Evolutionary conservation across 2,113 vertebrate genomes (phyloP).

Genomic region (Sturnus vulgaris): DNA sequence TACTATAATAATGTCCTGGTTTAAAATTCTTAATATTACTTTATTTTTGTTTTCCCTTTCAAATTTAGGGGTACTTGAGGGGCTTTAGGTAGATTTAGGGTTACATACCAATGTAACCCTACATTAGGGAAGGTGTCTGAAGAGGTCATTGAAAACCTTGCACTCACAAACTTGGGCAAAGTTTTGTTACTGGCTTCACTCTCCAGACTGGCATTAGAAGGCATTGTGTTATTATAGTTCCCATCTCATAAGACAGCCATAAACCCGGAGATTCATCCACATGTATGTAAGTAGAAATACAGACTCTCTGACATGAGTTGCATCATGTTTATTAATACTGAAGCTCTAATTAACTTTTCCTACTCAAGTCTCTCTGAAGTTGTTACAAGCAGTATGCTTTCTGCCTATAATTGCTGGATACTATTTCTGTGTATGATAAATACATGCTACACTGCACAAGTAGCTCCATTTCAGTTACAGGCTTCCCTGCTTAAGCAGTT

Average conservation of each 20-base stretch:
- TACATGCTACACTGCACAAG: not conserved
- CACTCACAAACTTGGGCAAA: not conserved
- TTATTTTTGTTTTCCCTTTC: not conserved
- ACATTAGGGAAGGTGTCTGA: not conserved
- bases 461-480: not conserved
- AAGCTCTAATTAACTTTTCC: not conserved
- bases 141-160: not conserved
- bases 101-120: not conserved
- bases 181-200: not conserved
- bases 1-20: not conserved
- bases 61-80: not conserved
- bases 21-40: not conserved
- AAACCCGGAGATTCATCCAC: not conserved
- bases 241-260: not conserved
- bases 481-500: not conserved
- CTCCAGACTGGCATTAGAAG: not conserved
- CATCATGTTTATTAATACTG: not conserved
- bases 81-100: not conserved
- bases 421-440: not conserved
- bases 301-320: not conserved
- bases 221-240: not conserved
- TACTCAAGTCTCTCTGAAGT: not conserved
- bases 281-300: not conserved
- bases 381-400: not conserved
- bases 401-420: not conserved